These are phyloP conservation scores for Speoplatyrhinus poulsoni DNA, from an alignment of 2,113 vertebrate genomes.

Conservation along the genomic window DNA sequence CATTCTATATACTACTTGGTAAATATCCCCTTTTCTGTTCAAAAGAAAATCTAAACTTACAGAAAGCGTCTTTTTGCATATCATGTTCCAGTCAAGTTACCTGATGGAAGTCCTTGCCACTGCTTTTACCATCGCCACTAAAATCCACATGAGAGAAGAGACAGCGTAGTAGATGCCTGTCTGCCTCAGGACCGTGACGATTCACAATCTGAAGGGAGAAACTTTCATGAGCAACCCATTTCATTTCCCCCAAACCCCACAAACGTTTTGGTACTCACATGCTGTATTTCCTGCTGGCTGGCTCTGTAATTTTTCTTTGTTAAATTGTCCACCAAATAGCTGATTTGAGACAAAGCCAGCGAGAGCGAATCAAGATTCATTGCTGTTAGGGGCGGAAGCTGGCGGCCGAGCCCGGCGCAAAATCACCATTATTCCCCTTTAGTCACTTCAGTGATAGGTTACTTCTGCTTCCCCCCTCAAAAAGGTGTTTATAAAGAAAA, in stretches of 20 bases:
- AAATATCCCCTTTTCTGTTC: no score
- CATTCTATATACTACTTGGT: no score
- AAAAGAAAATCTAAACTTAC: no score
- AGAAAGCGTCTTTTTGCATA: background rate
- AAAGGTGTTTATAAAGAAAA: constrained; percentile 59
- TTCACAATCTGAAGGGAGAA: constrained; percentile 89
- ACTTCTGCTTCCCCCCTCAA: constrained; percentile 87
- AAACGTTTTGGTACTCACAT: constrained; percentile 81
- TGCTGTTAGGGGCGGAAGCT: constrained; percentile 99
- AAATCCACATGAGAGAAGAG: constrained; percentile 99
- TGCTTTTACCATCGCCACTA: constrained; percentile 99
- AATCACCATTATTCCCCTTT: constrained; percentile 99
- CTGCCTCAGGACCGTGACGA: constrained; percentile 99
- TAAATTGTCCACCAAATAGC: constrained; percentile 99
- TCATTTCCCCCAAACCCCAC: background rate
- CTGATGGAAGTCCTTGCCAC: constrained; percentile 99
- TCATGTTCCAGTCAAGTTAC: constrained; percentile 73
- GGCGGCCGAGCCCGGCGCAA: constrained; percentile 99
- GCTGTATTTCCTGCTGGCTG: constrained; percentile 99
- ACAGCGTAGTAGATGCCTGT: constrained; percentile 99
- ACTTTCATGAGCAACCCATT: background rate
- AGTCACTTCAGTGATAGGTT: constrained; percentile 99
- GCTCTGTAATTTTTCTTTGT: constrained; percentile 99
- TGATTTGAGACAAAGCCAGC: constrained; percentile 99
- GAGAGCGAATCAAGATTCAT: constrained; percentile 99